Base-by-base conservation (phyloP, 2,888 invertebrate species). In the Theretra japonica region DNA sequence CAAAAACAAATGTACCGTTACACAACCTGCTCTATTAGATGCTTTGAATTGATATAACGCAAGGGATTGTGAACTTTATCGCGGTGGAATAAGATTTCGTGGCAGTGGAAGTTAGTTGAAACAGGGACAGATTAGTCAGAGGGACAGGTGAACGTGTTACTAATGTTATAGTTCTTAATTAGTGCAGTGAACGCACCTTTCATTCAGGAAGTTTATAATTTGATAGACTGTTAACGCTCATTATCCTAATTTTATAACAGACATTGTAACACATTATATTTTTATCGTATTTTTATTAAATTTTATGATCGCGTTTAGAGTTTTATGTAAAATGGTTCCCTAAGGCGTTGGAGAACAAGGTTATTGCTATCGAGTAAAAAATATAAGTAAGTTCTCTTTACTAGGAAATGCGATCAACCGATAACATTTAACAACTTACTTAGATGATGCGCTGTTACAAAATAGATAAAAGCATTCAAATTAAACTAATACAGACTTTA, bases 1-100 rank as follows among this genome's bases (percentile, higher is more conserved):
- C 88, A 85, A 90, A 90, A 90, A 90, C 89, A 88, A 88, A 90
- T 90, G 88, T 87, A 90, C 90, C 89, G 89, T 90, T 91, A 88
- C 84, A 80, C 82, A 86, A 87, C 85, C 82, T 80, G 82, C 74
- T 81, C 83, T 83, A 82, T 81, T 81, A 79, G 76, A 80, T 81
- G 79, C 78, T 75, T 79, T 73, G 72, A 70, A 76, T 73, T 48
- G 58, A 19, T 25, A 70, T 59, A 19, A 75, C 74, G 33, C 73
- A 77, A 50, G 72, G 75, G 59, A 87, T 80, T 82, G 73, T 77
- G 62, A 70, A 78, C 82, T 76, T 74, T 88, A 83, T 72, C 0
- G 0, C 56, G 7, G 56, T 11, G 71, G 0, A 21, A 65, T 84
- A 87, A 75, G 79, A 81, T 72, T 77, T 69, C 72, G 74, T 75